A percentile compares a stretch with the other conserved stretches of the same genome.
Conservation (phyloP, 2,113 vertebrate genomes). For the Melierax canorus region DNA sequence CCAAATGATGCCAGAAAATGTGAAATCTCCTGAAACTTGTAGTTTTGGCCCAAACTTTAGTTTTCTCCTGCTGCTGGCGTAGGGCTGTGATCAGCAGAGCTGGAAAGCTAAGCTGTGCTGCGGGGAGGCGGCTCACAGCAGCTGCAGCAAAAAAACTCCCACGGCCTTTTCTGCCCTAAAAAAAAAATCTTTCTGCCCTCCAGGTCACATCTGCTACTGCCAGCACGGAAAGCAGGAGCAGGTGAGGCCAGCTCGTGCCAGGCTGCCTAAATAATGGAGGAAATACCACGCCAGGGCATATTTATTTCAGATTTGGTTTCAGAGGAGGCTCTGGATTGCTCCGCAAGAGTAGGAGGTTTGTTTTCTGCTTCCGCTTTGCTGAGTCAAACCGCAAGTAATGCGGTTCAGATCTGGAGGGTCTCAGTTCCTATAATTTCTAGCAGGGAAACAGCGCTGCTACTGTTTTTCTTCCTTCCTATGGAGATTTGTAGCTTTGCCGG, state of each 20-base stretch:
- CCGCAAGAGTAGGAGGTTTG: background rate
- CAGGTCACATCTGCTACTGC: background rate
- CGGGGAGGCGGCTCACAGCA: background rate
- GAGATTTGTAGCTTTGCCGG: conserved; percentile 43
- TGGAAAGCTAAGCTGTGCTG: background rate
- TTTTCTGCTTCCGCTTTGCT: background rate
- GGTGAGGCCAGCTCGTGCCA: background rate
- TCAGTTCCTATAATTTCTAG: conserved; percentile 19
- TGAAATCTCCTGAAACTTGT: background rate
- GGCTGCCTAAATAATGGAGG: background rate
- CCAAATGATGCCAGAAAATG: background rate
- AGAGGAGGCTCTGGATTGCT: background rate
- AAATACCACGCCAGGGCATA: background rate
- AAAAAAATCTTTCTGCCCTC: background rate
- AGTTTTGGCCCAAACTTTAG: background rate
- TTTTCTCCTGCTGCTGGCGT: background rate
- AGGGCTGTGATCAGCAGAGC: background rate
- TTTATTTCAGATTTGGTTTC: background rate
- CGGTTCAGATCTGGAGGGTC: background rate
- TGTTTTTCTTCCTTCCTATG: background rate
- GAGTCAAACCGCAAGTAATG: background rate
- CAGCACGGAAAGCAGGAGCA: rapidly evolving
- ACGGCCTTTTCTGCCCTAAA: background rate
- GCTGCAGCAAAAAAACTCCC: background rate
- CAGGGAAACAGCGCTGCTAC: background rate